Evolutionary conservation across 2,797 vertebrate species (phyloP).

Genomic region (Phalanger gymnotis): DNA sequence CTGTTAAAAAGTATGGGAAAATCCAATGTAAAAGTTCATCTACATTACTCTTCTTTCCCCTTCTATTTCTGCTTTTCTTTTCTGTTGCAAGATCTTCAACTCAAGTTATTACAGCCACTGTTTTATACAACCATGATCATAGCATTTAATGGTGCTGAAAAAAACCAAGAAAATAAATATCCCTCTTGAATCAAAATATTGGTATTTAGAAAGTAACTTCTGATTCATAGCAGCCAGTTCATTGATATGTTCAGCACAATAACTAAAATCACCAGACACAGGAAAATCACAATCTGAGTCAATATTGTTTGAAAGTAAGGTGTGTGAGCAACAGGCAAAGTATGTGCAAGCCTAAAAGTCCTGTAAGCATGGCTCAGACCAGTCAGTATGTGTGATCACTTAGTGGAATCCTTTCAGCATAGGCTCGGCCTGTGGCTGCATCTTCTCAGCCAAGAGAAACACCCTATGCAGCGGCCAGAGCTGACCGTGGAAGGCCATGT

Average conservation of each 20-base stretch:
- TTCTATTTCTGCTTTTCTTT: slow-evolving; percentile 85
- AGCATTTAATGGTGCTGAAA: slow-evolving; percentile 91
- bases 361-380: slow-evolving; percentile 95
- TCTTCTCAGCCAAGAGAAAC: not conserved
- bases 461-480: not conserved
- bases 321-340: slow-evolving; percentile 90
- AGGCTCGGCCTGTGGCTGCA: not conserved
- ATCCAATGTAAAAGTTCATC: not conserved
- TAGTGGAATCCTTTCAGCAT: not conserved
- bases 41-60: slow-evolving; percentile 83
- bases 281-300: slow-evolving; percentile 91
- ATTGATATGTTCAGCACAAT: slow-evolving; percentile 94
- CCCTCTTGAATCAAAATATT: slow-evolving; percentile 96
- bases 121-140: slow-evolving; percentile 94
- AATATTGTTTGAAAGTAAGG: slow-evolving; percentile 88
- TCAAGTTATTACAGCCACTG: slow-evolving; percentile 93
- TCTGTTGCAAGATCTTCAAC: slow-evolving; percentile 91
- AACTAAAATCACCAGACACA: slow-evolving; percentile 90
- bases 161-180: slow-evolving; percentile 96
- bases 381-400: slow-evolving; percentile 87
- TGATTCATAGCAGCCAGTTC: slow-evolving; percentile 95
- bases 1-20: not conserved
- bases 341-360: slow-evolving; percentile 89
- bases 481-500: not conserved
- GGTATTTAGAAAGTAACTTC: slow-evolving; percentile 93